Evolutionary conservation across 1,140 invertebrate species (phyloP).

Genomic region (Octopus sinensis): DNA sequence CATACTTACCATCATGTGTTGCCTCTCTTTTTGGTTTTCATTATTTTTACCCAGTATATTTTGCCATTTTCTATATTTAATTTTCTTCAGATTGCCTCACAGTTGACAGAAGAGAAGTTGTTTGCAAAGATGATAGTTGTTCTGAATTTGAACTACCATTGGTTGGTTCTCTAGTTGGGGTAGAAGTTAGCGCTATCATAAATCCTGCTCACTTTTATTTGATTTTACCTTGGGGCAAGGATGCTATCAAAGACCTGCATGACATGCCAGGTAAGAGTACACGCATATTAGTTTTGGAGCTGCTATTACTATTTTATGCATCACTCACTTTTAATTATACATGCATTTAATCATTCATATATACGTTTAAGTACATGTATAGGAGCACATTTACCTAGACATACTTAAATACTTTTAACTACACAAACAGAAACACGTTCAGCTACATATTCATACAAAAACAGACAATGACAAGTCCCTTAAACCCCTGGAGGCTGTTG

Average conservation of each 20-base stretch:
- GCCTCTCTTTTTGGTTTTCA: no score
- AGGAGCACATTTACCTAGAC: no score
- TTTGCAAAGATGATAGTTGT: constrained; percentile 27
- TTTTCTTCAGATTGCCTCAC: constrained; percentile 31
- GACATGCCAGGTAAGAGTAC: constrained; percentile 11
- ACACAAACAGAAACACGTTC: no score
- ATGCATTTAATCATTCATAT: no score
- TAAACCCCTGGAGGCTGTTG: no score
- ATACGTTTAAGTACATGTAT: no score
- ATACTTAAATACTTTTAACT: no score
- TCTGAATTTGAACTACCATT: constrained; percentile 34
- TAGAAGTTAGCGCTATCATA: constrained; percentile 38
- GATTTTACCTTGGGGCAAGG: constrained; percentile 37
- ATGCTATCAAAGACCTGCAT: constrained; percentile 31
- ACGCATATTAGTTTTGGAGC: not conserved
- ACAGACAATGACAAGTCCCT: no score
- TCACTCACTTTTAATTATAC: no score
- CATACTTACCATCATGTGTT: no score
- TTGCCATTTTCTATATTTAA: not conserved
- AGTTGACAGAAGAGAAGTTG: constrained; percentile 28
- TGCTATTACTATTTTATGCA: no score
- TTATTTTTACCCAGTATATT: not conserved
- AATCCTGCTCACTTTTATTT: constrained; percentile 43
- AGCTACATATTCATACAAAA: no score
- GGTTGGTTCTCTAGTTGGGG: constrained; percentile 35